phyloP scores from a whole-genome alignment of 1,140 invertebrate genomes.

The Drosophila ogumai region DNA sequence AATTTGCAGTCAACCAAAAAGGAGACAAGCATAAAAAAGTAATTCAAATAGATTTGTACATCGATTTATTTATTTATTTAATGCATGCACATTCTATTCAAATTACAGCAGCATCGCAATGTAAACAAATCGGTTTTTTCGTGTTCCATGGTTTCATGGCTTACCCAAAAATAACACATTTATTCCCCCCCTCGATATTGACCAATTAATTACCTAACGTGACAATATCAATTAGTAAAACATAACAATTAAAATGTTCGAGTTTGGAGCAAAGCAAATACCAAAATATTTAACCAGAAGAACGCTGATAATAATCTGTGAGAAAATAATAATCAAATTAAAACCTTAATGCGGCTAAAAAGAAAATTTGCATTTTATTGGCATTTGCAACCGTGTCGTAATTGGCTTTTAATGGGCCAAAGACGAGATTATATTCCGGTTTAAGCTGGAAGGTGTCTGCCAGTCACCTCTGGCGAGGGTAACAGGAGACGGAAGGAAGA shows the following conservation, averaged over 20 bases:
- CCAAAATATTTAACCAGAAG: constrained; percentile 5
- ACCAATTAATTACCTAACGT: constrained; percentile 31
- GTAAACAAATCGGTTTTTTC: constrained; percentile 28
- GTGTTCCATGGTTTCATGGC: neutral
- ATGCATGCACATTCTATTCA: neutral
- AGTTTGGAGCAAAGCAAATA: neutral
- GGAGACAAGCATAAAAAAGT: constrained; percentile 30
- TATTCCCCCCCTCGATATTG: neutral
- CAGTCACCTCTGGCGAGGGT: neutral
- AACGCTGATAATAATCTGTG: neutral
- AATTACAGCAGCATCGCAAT: constrained; percentile 2
- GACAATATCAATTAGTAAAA: constrained; percentile 23
- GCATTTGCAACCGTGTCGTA: constrained; percentile 6
- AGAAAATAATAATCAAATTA: constrained; percentile 10
- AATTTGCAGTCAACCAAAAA: constrained; percentile 2
- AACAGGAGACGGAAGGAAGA: neutral
- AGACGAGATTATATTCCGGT: constrained; percentile 7
- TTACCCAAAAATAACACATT: constrained; percentile 9
- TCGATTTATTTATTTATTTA: constrained; percentile 6
- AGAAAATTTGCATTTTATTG: constrained; percentile 21
- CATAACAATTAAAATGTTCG: constrained; percentile 17
- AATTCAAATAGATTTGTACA: constrained; percentile 2
- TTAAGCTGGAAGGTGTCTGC: neutral
- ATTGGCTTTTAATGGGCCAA: constrained; percentile 19
- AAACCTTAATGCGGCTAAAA: constrained; percentile 3